Base-by-base conservation (phyloP, 2,888 invertebrate species). In the Cremastobaeus sp. region DNA sequence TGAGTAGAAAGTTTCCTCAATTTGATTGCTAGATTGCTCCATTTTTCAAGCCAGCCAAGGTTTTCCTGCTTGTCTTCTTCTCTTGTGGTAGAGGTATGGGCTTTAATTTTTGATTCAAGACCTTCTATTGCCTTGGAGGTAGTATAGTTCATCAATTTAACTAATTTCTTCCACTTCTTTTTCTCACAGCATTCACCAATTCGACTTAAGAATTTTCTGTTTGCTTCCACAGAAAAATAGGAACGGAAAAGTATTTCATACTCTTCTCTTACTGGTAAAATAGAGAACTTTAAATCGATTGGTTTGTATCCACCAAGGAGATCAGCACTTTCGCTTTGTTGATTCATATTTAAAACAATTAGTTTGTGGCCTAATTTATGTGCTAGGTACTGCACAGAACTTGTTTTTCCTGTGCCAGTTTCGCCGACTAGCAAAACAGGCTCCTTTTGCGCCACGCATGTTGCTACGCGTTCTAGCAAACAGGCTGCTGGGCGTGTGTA, bases 401-500 rank as follows among this genome's bases (percentile, higher is more conserved):
- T 96, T 0, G 99, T 99, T 89, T 99, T 99, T 0, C 99, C 99
- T 0, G 97, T 98, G 43, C 99, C 99, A 0, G 99, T 99, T 89
- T 99, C 99, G 20, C 99, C 99, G 0, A 99, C 98, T 3, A 99
- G 89, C 3, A 99, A 89, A 0, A 98, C 95, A 0, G 99, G 96
- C 85, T 99, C 99, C 47, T 92, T 92, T 48, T 94, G 91, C 0
- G 89, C 89, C 0, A 98, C 92, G 83, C 96, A 95, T 72, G 94
- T 94, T 14, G 96, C 93, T 50, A 99, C 93, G 17, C 94, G 91
- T 88, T 99, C 99, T 34, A 99, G 88, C 43, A 97, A 89, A 83
- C 93, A 93, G 0, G 93, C 91, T 0, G 96, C 92, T 59, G 93
- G 93, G 28, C 94, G 91, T 0, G 97, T 97, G 81, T 95, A 95